Base-by-base conservation (phyloP, 2,797 vertebrate genomes). In the Buphagus erythrorhynchus region DNA sequence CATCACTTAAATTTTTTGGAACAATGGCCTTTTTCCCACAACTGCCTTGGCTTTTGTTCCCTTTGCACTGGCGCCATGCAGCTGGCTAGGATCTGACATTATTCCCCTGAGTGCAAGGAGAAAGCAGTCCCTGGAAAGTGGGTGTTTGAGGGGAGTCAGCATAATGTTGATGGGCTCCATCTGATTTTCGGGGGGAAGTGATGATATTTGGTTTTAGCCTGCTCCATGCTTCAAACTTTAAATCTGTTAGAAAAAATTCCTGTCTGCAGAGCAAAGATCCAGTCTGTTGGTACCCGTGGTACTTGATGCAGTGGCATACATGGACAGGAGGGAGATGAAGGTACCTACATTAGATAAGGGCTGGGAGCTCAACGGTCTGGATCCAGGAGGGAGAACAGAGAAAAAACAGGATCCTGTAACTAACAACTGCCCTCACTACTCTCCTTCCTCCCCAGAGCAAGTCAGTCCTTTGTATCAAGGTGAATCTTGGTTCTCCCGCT, bases 1-100 rank as follows among this genome's bases (percentile, higher is more conserved):
- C 87, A 86, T 94, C 58, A 92, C 45, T 69, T 62, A 45, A 10
- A 68, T 65, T 87, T 93, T 93, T 94, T 96, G 21, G 67, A 95
- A 95, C 94, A 95, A 93, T 90, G 82, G 73, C n/a, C 55, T 77
- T 91, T 91, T 86, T 12, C 63, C 82, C 76, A 84, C 74, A 91
- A 46, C 43, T 65, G 73, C 61, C 59, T 94, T 96, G 76, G 83
- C 92, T 94, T 88, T 87, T 94, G 62, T 73, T 96, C 85, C 33
- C 38, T 75, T 77, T 48, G 13, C 49, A 26, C 51, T 83, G 91
- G 77, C 10, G 22, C 81, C 88, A 55, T 11, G 6, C 4, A 3
- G 78, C 77, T 90, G 89, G 67, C 79, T 80, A 66, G 71, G 61
- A 66, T 78, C 90, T 87, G 93, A 78, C 0, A 4, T 80, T 65